Percentiles rank a stretch among this genome's conserved stretches.
phyloP scores from a whole-genome alignment of 2,113 vertebrate species.

The Tonatia bakeri region DNA sequence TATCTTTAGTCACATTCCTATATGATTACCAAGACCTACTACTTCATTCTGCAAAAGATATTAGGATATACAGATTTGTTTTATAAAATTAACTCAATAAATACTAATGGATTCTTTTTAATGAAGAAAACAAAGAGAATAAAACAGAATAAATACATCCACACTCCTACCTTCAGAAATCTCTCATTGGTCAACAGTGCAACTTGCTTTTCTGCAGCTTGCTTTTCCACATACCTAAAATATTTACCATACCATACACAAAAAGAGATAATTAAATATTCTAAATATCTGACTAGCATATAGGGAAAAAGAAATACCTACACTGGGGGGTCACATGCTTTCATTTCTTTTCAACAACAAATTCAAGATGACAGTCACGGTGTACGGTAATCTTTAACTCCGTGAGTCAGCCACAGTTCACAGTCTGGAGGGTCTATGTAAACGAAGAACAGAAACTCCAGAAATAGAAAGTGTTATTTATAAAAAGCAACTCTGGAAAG shows the following conservation, averaged over 20 bases:
- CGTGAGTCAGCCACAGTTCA: neutral
- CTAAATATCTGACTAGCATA: slow-evolving; percentile 36
- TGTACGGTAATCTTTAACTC: neutral
- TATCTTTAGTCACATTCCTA: neutral
- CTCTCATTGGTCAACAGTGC: slow-evolving; percentile 84
- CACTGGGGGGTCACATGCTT: neutral
- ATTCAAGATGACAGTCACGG: neutral
- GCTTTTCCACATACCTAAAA: slow-evolving; percentile 89
- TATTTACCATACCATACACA: slow-evolving; percentile 43
- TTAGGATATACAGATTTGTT: neutral
- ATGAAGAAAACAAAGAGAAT: neutral
- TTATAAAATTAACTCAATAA: slow-evolving; percentile 24
- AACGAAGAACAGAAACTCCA: neutral
- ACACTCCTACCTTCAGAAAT: slow-evolving; percentile 88
- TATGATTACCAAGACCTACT: neutral
- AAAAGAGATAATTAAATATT: slow-evolving; percentile 44
- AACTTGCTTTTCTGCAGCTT: slow-evolving; percentile 85
- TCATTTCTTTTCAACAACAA: slow-evolving; percentile 33
- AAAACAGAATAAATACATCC: neutral
- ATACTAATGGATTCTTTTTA: neutral
- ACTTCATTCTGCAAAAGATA: neutral
- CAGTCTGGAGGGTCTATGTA: neutral
- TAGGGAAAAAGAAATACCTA: neutral
- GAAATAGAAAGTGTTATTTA: neutral
- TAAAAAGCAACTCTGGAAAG: slow-evolving; percentile 9